Percentiles rank a stretch among this genome's conserved stretches.
Conservation (phyloP, 2,797 vertebrate genomes). For the Cichlasoma orientale region DNA sequence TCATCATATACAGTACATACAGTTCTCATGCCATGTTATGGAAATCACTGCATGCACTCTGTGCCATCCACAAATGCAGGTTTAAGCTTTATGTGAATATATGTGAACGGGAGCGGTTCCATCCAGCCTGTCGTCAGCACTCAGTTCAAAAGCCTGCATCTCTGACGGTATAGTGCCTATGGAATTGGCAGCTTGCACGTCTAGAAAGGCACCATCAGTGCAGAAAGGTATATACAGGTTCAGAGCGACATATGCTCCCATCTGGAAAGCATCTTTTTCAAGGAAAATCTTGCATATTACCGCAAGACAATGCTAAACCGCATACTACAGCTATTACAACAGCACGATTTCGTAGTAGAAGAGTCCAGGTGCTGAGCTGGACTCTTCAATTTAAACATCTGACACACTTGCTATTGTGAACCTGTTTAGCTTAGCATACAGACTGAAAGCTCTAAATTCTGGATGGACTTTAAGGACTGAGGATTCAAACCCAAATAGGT, state of each 20-base stretch:
- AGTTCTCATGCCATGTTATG: background rate
- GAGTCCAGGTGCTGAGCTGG: background rate
- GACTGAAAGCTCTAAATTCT: background rate
- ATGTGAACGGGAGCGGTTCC: background rate
- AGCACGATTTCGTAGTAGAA: background rate
- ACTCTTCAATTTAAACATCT: background rate
- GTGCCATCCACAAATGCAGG: background rate
- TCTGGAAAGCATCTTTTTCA: background rate
- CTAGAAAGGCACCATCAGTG: background rate
- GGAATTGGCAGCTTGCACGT: background rate
- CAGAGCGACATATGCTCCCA: background rate
- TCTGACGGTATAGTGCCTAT: background rate
- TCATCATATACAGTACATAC: background rate
- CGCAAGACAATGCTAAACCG: too few relatives aligned
- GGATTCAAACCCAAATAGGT: too few relatives aligned
- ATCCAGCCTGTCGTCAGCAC: background rate
- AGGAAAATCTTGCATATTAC: background rate
- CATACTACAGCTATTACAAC: background rate
- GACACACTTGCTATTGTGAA: background rate
- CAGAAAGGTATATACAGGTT: background rate
- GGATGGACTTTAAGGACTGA: background rate
- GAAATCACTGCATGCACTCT: background rate
- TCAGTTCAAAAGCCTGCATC: too few relatives aligned
- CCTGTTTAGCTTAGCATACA: background rate
- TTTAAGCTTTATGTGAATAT: background rate